Base-by-base conservation (phyloP, 2,888 invertebrate genomes). In the Laspeyria flexula region DNA sequence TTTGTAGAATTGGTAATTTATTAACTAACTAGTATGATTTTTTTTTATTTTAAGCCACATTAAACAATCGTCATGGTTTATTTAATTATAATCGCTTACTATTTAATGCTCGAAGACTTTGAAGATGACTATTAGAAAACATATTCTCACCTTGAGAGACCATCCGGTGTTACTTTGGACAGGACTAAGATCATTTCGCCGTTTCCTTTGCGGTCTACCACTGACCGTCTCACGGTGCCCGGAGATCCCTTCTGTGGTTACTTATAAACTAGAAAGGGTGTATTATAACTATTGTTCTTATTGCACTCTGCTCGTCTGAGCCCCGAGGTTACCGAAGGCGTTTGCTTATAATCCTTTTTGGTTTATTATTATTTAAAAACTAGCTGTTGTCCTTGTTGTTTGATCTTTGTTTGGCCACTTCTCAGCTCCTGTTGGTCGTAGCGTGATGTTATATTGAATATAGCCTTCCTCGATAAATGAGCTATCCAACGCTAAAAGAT, bases 171-270 rank as follows among this genome's bases (percentile, higher is more conserved):
- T 55, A 45, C 60, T 68, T 60, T 58, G 63, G 60, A 60, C 66
- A 53, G 60, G 46, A 41, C 21, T 49, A 38, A 51, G 55, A 61
- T 61, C 54, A 64, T 71, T 69, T 60, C 43, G 57, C 59, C 57
- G 71, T 69, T 69, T 69, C 69, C 68, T 64, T 69, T 69, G 69
- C 55, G 69, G 69, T 71, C 55, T 61, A 69, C 69, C 71, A 42
- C 69, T 53, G 40, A 27, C 61, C 62, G 62, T 66, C 59, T 48
- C 55, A 62, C 56, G 43, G 51, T 59, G 51, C 42, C 64, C 48
- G 35, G 64, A 43, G 60, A 71, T 50, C 50, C 56, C 56, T 56
- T 66, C 55, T 63, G 67, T 60, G 60, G 67, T 66, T 58, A 48
- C 52, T 55, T 55, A 51, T 59, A 59, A 65, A 58, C 67, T 62